Evolutionary conservation across 2,797 vertebrate genomes (phyloP), one percentile per base, ranked within the genome.

Genomic region (Oceanodroma leucorhoa): DNA sequence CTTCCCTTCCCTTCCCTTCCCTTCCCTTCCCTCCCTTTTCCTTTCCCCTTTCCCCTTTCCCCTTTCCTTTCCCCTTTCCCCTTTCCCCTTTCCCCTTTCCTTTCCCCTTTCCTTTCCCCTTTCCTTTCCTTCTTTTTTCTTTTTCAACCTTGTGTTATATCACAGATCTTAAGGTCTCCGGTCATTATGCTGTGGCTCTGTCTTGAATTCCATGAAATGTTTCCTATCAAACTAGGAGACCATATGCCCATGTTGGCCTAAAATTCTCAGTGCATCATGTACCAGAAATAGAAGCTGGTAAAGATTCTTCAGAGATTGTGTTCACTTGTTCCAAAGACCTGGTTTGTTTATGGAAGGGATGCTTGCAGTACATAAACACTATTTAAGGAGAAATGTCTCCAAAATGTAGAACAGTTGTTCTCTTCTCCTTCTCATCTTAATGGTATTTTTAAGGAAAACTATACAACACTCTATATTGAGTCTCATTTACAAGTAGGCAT

Each of bases 261-360:
- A 94, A 95, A 90, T 87, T 96, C 86, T 79, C 88, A 78, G 43
- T 94, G 83, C 94, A 96, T 96, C 91, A 87, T 90, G 61, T 92
- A 93, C 94, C 92, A 92, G 65, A 95, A 96, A 96, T 94, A 96
- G 94, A 97, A 95, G 67, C 94, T 95, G 96, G 91, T 96, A 95
- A 96, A 96, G 96, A 97, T 97, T 97, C 95, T 96, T 97, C 92
- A 76, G 96, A 96, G 93, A 94, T 96, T 93, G 94, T 96, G 90
- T 93, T 96, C 94, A 97, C 88, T 96, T 96, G 86, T 96, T 97
- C 94, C 96, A 94, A 95, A 96, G 95, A 96, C 96, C 95, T 97
- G 96, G 88, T 87, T 94, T 95, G 94, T 96, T 97, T 95, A 96
- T 95, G 91, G 88, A 96, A 96, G 86, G 45, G 95, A 96, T 96